Evolutionary conservation across 2,888 invertebrate species (phyloP), one percentile per base, ranked within the genome.

Genomic region (Ectemnius cavifrons): DNA sequence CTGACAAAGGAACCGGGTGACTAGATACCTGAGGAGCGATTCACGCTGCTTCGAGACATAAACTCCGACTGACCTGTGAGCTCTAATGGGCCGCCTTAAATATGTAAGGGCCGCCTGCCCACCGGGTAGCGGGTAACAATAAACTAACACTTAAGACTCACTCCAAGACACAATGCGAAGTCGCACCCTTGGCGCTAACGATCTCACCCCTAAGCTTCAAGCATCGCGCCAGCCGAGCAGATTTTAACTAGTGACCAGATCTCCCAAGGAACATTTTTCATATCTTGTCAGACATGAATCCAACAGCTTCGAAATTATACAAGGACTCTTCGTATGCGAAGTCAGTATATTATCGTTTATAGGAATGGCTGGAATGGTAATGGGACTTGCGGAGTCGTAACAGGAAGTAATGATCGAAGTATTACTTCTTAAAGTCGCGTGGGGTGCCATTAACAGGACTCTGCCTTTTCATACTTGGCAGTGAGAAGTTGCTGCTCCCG

Each of bases 61-160:
- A 77, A 76, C 74, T 75, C 67, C 37, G 66, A 64, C 73, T 68
- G 74, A 37, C 37, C 11, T 37, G 37, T 37, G 37, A 68, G 59
- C 79, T 71, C 86, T 89, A 89, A 90, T 89, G 85, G 88, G 78
- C 80, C 76, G 67, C 63, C 77, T 88, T 86, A 86, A 90, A 90
- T 88, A 90, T 89, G 84, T 79, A 88, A 82, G 80, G 75, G 71
- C 46, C 73, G 81, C 75, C 83, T 89, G 87, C 88, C 89, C 89
- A 89, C 81, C 86, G 89, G 90, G 87, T 87, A 88, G 85, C 86
- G 85, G 86, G 87, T 90, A 90, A 90, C 89, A 89, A 90, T 90
- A 90, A 90, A 89, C 89, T 82, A 90, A 90, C 89, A 90, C 90
- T 90, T 86, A 80, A 81, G 83, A 78, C 80, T 77, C 78, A 84